These are phyloP conservation scores for Falco novaeseelandiae DNA, from an alignment of 2,797 vertebrate genomes.

Conservation along the genomic window DNA sequence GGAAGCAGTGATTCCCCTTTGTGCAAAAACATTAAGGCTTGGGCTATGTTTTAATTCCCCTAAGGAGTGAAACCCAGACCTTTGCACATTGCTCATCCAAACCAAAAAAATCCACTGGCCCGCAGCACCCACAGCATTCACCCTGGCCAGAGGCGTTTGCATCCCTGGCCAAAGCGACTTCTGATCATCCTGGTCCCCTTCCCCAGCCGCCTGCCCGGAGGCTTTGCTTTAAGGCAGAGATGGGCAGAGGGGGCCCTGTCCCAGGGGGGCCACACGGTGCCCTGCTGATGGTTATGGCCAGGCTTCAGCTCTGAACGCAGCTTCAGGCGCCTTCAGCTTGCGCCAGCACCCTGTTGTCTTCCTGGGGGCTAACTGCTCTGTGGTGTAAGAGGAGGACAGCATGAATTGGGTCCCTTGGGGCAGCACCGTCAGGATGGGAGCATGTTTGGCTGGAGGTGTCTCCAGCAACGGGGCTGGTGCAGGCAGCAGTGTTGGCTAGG, in stretches of 20 bases:
- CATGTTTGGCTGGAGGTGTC: accelerated
- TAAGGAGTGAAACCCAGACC: background rate
- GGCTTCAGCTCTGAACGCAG: background rate
- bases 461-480: accelerated
- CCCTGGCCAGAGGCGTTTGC: background rate
- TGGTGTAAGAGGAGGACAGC: background rate
- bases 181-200: background rate
- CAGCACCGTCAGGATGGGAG: accelerated
- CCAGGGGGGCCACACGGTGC: accelerated
- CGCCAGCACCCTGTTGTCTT: background rate
- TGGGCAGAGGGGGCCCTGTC: background rate
- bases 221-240: background rate
- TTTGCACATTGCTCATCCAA: accelerated
- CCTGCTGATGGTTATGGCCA: background rate
- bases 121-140: accelerated
- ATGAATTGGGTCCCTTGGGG: accelerated
- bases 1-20: background rate
- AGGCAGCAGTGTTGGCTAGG: background rate
- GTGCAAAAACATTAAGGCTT: background rate
- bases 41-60: background rate
- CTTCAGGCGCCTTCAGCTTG: background rate
- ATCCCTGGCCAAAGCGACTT: background rate
- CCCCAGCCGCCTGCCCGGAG: background rate
- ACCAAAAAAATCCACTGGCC: background rate
- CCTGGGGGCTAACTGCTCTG: background rate